Percentiles rank a stretch among this genome's conserved stretches.
These are phyloP conservation scores for Eupithecia subfuscata DNA, from an alignment of 2,888 invertebrate genomes.

Conservation along the genomic window DNA sequence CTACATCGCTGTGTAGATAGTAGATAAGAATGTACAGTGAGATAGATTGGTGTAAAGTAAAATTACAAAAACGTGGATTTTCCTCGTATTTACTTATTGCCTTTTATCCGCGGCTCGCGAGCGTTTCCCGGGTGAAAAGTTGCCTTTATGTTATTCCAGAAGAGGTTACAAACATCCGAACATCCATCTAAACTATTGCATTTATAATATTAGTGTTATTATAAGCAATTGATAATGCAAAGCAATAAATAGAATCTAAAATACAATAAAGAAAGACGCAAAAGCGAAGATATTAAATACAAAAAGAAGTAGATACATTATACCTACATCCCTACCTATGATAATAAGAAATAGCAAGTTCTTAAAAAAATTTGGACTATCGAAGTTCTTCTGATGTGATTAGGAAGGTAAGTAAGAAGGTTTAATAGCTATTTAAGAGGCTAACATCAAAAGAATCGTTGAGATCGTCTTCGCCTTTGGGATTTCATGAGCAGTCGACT, in stretches of 20 bases:
- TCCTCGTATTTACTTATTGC: no score
- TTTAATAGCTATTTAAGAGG: not conserved
- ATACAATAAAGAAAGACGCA: not conserved
- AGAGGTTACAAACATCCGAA: no score
- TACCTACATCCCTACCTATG: not conserved
- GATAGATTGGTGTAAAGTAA: no score
- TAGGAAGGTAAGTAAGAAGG: not conserved
- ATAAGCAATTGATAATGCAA: not conserved
- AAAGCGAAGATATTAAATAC: not conserved
- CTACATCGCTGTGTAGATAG: no score
- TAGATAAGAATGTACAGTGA: no score
- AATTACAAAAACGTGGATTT: no score
- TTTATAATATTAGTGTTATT: not conserved
- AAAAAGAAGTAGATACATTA: not conserved
- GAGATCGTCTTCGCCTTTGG: not conserved
- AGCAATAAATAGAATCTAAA: no score
- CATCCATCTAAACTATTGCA: not conserved
- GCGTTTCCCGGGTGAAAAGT: not conserved
- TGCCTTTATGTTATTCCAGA: not conserved
- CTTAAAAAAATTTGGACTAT: not conserved
- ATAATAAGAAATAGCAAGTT: not conserved
- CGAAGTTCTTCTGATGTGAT: conserved; percentile 1
- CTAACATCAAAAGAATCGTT: not conserved
- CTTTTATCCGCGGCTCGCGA: no score
- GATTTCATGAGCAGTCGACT: not conserved